These are phyloP conservation scores for Drosophila eugracilis DNA, from an alignment of 1,140 invertebrate genomes.

Conservation along the genomic window DNA sequence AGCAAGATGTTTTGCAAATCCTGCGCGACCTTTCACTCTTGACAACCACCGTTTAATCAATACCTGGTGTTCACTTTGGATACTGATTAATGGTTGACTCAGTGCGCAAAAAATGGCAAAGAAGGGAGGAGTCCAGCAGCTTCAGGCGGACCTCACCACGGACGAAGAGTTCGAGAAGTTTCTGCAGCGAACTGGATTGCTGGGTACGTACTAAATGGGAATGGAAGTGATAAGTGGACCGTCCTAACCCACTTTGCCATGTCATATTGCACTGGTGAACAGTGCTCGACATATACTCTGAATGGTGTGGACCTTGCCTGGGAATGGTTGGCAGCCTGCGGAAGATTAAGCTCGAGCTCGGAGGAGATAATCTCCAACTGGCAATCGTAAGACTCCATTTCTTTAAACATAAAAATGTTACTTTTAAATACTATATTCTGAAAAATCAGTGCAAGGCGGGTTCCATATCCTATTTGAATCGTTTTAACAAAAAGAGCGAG, in stretches of 20 bases:
- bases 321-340: constrained; percentile 94
- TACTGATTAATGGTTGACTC: constrained; percentile 25
- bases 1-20: background rate
- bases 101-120: constrained; percentile 86
- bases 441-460: constrained; percentile 88
- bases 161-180: constrained; percentile 95
- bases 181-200: constrained; percentile 90
- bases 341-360: constrained; percentile 95
- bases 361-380: constrained; percentile 92
- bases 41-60: constrained; percentile 51
- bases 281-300: constrained; percentile 89
- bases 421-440: background rate
- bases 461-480: constrained; percentile 90
- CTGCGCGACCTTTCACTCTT: constrained; percentile 2
- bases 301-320: constrained; percentile 95
- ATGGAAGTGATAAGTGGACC: too few relatives aligned
- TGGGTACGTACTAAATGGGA: constrained; percentile 86
- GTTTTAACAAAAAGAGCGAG: constrained; percentile 94
- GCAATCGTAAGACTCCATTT: constrained; percentile 50
- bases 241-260: background rate
- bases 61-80: constrained; percentile 7
- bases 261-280: background rate
- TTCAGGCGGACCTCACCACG: constrained; percentile 92
- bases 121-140: constrained; percentile 90
- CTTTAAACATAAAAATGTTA: too few relatives aligned